Conservation (phyloP, 2,113 vertebrate genomes). For the Martes martes region DNA sequence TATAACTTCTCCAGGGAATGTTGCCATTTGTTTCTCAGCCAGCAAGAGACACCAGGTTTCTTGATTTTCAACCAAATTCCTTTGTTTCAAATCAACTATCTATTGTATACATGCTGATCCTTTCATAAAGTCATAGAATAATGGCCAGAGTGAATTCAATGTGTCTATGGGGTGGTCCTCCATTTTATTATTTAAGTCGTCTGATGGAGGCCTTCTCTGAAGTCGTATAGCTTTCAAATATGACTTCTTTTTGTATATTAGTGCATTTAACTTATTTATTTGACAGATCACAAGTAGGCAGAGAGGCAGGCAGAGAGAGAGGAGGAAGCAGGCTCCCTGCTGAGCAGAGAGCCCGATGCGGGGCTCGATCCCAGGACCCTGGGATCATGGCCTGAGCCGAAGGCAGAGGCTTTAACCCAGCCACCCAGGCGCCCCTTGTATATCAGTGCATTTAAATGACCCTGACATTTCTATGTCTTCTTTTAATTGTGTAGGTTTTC, state of each 20-base stretch:
- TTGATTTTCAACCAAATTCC: background rate
- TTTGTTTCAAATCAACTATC: background rate
- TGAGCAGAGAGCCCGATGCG: too few relatives aligned
- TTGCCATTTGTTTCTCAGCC: background rate
- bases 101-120: background rate
- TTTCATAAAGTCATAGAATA: background rate
- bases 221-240: background rate
- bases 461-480: conserved; percentile 19
- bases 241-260: background rate
- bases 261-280: too few relatives aligned
- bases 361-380: too few relatives aligned
- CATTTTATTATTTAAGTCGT: background rate
- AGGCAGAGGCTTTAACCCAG: too few relatives aligned
- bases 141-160: background rate
- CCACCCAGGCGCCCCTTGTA: background rate
- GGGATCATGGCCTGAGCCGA: too few relatives aligned
- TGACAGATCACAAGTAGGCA: too few relatives aligned
- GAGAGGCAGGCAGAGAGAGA: too few relatives aligned
- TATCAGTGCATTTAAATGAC: background rate
- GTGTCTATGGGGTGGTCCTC: background rate
- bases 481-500: conserved; percentile 43
- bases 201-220: background rate
- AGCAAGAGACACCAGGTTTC: background rate
- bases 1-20: background rate
- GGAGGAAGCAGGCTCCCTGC: too few relatives aligned